Percentiles rank a stretch among this genome's conserved stretches.
Evolutionary conservation across 2,888 invertebrate species (phyloP).

Genomic region (Nineta flava): DNA sequence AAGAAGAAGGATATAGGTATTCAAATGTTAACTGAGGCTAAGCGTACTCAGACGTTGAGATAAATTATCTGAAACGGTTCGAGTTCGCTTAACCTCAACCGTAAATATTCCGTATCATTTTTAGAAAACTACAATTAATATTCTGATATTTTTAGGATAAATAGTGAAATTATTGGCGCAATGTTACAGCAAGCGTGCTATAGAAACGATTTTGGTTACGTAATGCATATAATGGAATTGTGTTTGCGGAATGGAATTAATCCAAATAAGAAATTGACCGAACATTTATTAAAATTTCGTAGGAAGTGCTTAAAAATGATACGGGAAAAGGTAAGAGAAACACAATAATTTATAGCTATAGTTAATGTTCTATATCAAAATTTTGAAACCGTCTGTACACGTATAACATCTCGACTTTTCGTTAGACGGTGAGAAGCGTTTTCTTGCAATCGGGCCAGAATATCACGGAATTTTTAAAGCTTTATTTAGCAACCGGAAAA

Average conservation of each 20-base stretch:
- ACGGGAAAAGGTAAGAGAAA: conserved; percentile 29
- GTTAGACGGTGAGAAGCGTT: too few species aligned
- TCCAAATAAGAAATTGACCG: conserved; percentile 43
- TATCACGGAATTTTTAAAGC: too few species aligned
- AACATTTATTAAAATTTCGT: conserved; percentile 45
- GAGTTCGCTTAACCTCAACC: too few species aligned
- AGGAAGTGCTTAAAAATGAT: conserved; percentile 35
- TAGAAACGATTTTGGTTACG: conserved; percentile 43
- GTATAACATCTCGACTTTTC: too few species aligned
- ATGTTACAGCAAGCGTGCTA: conserved; percentile 50
- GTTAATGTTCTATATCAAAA: background rate
- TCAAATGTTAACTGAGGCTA: too few species aligned
- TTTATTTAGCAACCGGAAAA: too few species aligned
- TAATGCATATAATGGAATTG: conserved; percentile 50
- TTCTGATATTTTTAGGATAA: conserved; percentile 38
- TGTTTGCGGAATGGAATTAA: conserved; percentile 42
- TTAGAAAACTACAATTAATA: background rate
- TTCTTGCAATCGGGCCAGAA: too few species aligned
- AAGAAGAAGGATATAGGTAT: conserved; percentile 45
- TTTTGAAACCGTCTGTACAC: too few species aligned
- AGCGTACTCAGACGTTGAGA: too few species aligned
- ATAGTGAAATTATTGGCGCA: conserved; percentile 57
- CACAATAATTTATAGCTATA: background rate
- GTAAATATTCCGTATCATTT: background rate
- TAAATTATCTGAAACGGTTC: too few species aligned